Evolutionary conservation across 2,888 invertebrate genomes (phyloP).

Genomic region (Leucania comma): DNA sequence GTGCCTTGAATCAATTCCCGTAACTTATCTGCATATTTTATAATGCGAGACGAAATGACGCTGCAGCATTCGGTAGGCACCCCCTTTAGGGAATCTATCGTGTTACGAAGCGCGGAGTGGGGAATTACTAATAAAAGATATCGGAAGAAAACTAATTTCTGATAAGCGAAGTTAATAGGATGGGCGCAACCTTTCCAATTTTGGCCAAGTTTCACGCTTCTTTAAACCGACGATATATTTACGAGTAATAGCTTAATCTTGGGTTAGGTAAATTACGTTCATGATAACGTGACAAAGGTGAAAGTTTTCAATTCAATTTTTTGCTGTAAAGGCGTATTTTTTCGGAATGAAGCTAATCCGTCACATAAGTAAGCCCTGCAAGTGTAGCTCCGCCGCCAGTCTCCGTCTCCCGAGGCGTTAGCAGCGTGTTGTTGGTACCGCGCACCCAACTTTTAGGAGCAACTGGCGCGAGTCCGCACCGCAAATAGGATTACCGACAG

Average conservation of each 20-base stretch:
- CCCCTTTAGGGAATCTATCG: slow-evolving; percentile 76
- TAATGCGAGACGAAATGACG: slow-evolving; percentile 86
- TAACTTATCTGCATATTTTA: slow-evolving; percentile 90
- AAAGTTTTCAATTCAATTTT: neutral
- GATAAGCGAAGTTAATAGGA: slow-evolving; percentile 48
- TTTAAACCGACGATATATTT: slow-evolving; percentile 40
- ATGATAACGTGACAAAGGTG: slow-evolving; percentile 17
- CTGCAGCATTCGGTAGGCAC: slow-evolving; percentile 77
- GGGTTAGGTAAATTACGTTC: slow-evolving; percentile 26
- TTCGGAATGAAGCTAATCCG: slow-evolving; percentile 36
- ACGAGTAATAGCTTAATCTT: slow-evolving; percentile 39
- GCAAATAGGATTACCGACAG: slow-evolving; percentile 86
- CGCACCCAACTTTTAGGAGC: slow-evolving; percentile 81
- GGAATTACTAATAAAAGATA: slow-evolving; percentile 67
- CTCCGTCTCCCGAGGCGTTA: slow-evolving; percentile 73
- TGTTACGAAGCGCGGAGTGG: slow-evolving; percentile 66
- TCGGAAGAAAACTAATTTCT: slow-evolving; percentile 62
- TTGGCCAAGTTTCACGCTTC: slow-evolving; percentile 31
- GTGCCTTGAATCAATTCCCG: slow-evolving; percentile 90
- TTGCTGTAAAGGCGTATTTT: neutral
- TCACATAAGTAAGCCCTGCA: slow-evolving; percentile 30
- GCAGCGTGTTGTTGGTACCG: slow-evolving; percentile 75
- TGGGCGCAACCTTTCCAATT: slow-evolving; percentile 31
- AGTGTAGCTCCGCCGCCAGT: slow-evolving; percentile 62
- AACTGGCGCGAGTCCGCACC: slow-evolving; percentile 80